Evolutionary conservation across 1,140 invertebrate genomes (phyloP).

Genomic region (Lysiphlebus fabarum): DNA sequence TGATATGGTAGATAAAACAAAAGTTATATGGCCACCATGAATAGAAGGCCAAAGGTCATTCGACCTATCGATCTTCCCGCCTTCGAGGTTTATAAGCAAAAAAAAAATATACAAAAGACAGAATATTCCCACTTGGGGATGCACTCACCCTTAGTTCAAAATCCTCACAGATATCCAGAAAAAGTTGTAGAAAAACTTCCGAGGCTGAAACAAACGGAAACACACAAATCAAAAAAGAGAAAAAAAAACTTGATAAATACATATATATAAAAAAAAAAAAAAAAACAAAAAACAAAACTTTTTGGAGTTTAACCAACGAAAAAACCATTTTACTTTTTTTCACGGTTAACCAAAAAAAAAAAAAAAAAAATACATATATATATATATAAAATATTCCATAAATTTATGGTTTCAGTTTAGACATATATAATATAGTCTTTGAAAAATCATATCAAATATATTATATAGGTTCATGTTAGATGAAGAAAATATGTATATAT

Average conservation of each 20-base stretch:
- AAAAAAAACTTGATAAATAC: neutral
- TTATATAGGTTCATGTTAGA: too few species aligned
- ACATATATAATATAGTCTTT: too few species aligned
- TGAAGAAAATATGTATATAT: too few species aligned
- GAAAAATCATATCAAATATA: too few species aligned
- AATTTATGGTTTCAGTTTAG: too few species aligned
- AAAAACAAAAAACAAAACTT: too few species aligned
- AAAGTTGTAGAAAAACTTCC: constrained; percentile 20
- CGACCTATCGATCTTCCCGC: constrained; percentile 25
- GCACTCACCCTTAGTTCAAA: constrained; percentile 32
- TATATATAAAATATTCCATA: too few species aligned
- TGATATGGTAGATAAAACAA: constrained; percentile 10
- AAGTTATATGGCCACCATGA: neutral
- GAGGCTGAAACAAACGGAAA: neutral
- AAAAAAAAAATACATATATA: too few species aligned
- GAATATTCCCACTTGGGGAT: constrained; percentile 31
- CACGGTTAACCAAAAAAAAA: too few species aligned
- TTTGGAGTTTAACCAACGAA: too few species aligned
- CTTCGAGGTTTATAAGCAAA: constrained; percentile 12
- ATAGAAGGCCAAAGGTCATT: constrained; percentile 18
- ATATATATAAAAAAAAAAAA: neutral
- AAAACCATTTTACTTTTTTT: too few species aligned
- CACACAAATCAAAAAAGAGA: neutral
- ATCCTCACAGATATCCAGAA: constrained; percentile 36
- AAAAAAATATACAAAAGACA: neutral